A percentile compares a stretch with the other conserved stretches of the same genome.
Evolutionary conservation across 1,140 invertebrate species (phyloP).

Genomic region (Rhysida immarginata): DNA sequence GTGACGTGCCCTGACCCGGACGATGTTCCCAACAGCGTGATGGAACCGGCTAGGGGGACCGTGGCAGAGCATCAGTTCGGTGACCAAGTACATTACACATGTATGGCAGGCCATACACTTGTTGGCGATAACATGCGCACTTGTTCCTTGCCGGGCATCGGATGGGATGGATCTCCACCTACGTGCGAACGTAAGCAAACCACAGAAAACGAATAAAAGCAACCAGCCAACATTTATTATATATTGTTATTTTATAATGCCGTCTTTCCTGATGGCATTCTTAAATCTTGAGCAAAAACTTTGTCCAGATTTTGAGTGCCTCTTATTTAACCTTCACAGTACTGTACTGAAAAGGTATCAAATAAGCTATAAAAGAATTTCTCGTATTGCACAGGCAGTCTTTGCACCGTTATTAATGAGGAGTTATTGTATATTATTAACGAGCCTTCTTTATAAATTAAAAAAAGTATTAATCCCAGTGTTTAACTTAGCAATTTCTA

Average conservation of each 20-base stretch:
- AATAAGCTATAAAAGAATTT: background rate
- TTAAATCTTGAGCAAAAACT: background rate
- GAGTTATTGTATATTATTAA: too few species aligned
- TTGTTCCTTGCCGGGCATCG: background rate
- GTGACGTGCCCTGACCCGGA: background rate
- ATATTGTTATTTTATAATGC: background rate
- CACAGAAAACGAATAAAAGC: background rate
- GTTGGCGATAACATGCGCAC: background rate
- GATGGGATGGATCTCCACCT: background rate
- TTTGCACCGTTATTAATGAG: too few species aligned
- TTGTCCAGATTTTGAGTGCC: background rate
- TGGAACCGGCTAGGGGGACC: background rate
- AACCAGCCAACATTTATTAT: background rate
- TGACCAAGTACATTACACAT: slow-evolving; percentile 4
- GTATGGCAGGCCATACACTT: background rate
- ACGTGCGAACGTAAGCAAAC: slow-evolving; percentile 8
- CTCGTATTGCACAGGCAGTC: too few species aligned
- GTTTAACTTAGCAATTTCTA: too few species aligned
- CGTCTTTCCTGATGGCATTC: background rate
- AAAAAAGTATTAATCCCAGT: too few species aligned
- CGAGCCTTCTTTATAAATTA: too few species aligned
- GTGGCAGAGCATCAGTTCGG: too few species aligned
- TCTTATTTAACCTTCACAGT: background rate
- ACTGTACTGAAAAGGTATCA: background rate
- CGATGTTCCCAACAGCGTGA: background rate